Base-by-base conservation (phyloP, 2,797 vertebrate genomes). In the Kryptolebias ocellatus region DNA sequence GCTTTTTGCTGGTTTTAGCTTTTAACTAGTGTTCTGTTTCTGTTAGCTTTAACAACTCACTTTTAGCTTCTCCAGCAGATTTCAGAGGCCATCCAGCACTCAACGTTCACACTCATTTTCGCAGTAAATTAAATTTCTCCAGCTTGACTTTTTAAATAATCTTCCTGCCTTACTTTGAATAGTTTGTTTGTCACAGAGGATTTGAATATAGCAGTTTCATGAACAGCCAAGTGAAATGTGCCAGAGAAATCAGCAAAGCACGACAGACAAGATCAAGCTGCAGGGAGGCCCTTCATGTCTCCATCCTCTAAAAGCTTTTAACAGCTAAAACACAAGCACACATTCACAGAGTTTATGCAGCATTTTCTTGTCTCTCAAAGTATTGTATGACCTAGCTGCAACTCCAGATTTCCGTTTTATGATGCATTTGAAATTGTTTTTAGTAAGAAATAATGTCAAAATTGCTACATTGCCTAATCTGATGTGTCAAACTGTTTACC, bases 221-320 rank as follows among this genome's bases (percentile, higher is more conserved):
- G 54, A 27, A 75, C 53, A 62, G 11, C 29, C 52, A 47, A 80
- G 83, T 59, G 63, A 77, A 84, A 72, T 83, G 64, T 78, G 81
- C 60, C 79, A 89, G 56, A 82, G 76, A 70, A 76, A 53, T 66
- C 76, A 76, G 79, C 72, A 78, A 68, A 85, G 53, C 68, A 53
- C 60, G 63, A 65, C 44, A 71, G 92, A 94, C 96, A 96, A 95
- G 96, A 96, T 93, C 92, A 92, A 93, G 92, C 95, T 96, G 95
- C 95, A 87, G 78, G 84, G 89, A 94, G 95, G 95, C 91, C 90
- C 94, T 94, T 91, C 86, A 80, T 90, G 88, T 87, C 88, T 92
- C 81, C 91, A 93, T 94, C 92, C 79, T 87, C 75, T 70, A 72
- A 81, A 80, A 69, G 77, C 80, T 75, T 77, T 73, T 70, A 63